Percentiles rank a stretch among this genome's conserved stretches.
Evolutionary conservation across 2,113 vertebrate genomes (phyloP).

Genomic region (Cacatua alba): DNA sequence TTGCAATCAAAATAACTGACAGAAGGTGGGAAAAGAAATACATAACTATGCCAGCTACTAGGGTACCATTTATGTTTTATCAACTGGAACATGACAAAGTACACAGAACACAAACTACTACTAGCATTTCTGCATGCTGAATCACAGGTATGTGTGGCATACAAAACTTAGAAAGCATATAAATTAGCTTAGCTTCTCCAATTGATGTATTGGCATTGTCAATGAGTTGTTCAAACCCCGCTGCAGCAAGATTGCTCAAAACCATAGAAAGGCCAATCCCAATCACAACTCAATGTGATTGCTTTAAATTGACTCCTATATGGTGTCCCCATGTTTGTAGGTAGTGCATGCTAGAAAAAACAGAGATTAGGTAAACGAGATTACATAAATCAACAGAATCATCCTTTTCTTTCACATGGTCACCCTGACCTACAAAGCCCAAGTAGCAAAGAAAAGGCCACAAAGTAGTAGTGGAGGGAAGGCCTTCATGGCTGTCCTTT

Average conservation of each 20-base stretch:
- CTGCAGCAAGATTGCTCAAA: not conserved
- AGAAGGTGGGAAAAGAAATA: constrained; percentile 63
- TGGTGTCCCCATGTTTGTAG: not conserved
- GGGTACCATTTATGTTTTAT: not conserved
- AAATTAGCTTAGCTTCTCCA: not conserved
- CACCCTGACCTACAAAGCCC: not conserved
- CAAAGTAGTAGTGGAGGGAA: not conserved
- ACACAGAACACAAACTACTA: constrained; percentile 8
- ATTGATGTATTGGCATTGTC: not conserved
- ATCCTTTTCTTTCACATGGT: not conserved
- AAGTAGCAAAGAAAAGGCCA: not conserved
- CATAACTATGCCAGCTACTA: constrained; percentile 26
- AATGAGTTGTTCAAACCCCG: accelerated
- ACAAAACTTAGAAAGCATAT: not conserved
- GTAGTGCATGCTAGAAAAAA: not conserved
- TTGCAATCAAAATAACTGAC: constrained; percentile 47
- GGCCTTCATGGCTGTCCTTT: constrained; percentile 53
- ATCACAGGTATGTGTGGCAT: not conserved
- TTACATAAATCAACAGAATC: not conserved
- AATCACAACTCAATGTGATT: accelerated
- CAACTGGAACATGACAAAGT: not conserved
- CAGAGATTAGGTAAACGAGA: not conserved
- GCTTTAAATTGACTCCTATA: not conserved
- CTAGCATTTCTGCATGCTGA: not conserved
- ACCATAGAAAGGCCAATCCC: not conserved